A percentile compares a stretch with the other conserved stretches of the same genome.
phyloP scores from a whole-genome alignment of 37 sponge, comb jelly and placozoan genomes.

The Aphrocallistes beatrix region DNA sequence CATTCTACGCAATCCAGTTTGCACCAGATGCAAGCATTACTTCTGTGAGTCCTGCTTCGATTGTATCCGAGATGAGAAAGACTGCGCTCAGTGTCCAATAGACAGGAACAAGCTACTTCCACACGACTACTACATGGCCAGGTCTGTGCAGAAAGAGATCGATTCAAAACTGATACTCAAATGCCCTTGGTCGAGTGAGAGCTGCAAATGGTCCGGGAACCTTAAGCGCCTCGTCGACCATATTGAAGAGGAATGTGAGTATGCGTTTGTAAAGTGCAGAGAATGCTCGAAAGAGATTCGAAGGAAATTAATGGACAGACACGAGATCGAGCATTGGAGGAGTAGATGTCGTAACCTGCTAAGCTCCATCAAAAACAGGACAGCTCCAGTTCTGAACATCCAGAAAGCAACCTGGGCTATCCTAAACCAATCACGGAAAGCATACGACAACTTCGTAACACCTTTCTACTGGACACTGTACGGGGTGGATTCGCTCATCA shows the following conservation, averaged over 20 bases:
- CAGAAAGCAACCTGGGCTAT: not conserved
- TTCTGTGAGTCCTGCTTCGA: not conserved
- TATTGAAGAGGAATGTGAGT: not conserved
- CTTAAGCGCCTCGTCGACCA: not conserved
- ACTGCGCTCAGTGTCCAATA: conserved; percentile 8
- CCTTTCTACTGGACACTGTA: not conserved
- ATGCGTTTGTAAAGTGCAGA: not conserved
- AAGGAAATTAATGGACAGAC: conserved; percentile 11
- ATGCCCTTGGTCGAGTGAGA: conserved; percentile 1
- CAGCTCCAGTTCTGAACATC: not conserved
- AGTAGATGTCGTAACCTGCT: conserved; percentile 6
- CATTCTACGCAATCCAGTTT: not conserved
- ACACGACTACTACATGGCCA: not conserved
- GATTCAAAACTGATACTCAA: not conserved
- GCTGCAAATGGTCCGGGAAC: not conserved
- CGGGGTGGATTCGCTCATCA: not conserved
- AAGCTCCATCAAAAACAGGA: not conserved
- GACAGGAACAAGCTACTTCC: not conserved
- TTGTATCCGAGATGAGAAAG: not conserved
- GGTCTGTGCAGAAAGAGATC: not conserved
- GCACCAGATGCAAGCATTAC: not conserved
- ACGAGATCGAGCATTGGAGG: conserved; percentile 16
- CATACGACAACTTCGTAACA: not conserved
- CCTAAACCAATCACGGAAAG: conserved; percentile 10
- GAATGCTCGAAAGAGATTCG: not conserved